A percentile compares a stretch with the other conserved stretches of the same genome.
Conservation (phyloP, 1,140 invertebrate genomes). For the Philotrypesis tridentata region DNA sequence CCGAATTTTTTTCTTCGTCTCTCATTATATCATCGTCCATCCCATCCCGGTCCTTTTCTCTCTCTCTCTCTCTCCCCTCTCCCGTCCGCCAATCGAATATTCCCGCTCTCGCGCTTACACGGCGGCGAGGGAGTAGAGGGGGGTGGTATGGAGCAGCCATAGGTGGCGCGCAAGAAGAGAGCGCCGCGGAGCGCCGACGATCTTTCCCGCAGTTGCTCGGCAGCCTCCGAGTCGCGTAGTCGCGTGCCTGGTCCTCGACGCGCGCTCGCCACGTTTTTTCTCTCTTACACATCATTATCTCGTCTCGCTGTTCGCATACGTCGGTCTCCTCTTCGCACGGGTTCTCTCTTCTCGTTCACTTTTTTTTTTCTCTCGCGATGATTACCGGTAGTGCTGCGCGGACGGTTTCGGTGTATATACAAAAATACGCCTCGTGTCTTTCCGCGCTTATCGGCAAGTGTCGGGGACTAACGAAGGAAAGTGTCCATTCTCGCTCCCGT, state of each 20-base stretch:
- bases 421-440: no score
- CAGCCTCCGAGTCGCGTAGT: conserved; percentile 39
- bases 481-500: neutral
- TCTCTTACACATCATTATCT: neutral
- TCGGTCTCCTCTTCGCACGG: no score
- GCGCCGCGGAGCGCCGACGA: conserved; percentile 3
- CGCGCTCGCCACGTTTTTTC: neutral
- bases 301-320: no score
- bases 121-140: neutral
- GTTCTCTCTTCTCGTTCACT: neutral
- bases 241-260: neutral
- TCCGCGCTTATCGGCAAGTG: neutral
- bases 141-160: neutral
- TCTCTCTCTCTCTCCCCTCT: neutral
- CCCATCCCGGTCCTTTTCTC: neutral
- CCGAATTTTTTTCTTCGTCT: neutral
- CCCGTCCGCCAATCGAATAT: neutral
- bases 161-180: neutral
- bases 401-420: neutral
- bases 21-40: conserved; percentile 26
- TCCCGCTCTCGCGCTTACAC: neutral
- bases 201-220: conserved; percentile 48
- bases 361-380: neutral
- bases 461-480: neutral
- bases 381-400: neutral